Evolutionary conservation across 1,140 invertebrate species (phyloP), one percentile per base, ranked within the genome.

Genomic region (Brachionus paranguensis): DNA sequence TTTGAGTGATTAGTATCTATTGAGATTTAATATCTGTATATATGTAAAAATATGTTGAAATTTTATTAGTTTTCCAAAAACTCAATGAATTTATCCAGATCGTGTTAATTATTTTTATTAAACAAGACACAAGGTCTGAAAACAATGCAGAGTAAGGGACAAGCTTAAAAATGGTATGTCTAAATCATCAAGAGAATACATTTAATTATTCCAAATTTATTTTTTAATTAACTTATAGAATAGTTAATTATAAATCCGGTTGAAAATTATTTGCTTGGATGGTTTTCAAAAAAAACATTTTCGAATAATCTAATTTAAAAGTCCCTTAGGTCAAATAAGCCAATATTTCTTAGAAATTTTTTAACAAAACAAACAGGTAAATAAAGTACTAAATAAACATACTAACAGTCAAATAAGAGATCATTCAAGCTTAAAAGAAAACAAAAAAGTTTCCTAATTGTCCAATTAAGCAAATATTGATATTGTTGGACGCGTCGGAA

Each of bases 311-410:
- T 72, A 72, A 72, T 72, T 68, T 68, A 29, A 68, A 68, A 68
- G n/a, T 72, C 68, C 68, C 68, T 43, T 5, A 72, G 41, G 68
- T n/a, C 68, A 43, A 72, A 72, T 72, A 37, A 72, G 29, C 65
- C 11, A 33, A 41, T 41, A 41, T 72, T n/a, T 72, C 8, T 72
- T 72, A 41, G 2, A 37, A 41, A 17, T 24, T 68, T 43, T 41
- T 20, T 43, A 72, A 72, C 1, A 72, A 72, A 72, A 72, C 68
- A 72, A 72, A 72, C 68, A 72, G 68, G 68, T 72, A 72, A 72
- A 72, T 72, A 72, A 72, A 43, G 68, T 20, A 41, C 68, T 72
- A 72, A 72, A 72, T 20, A 43, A 72, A 72, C 68, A 72, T 72
- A 37, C 33, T 72, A 41, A 72, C n/a, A 72, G 33, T 5, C 41